Evolutionary conservation across 2,113 vertebrate species (phyloP), one percentile per base, ranked within the genome.

Genomic region (Mormyrus iriodes): DNA sequence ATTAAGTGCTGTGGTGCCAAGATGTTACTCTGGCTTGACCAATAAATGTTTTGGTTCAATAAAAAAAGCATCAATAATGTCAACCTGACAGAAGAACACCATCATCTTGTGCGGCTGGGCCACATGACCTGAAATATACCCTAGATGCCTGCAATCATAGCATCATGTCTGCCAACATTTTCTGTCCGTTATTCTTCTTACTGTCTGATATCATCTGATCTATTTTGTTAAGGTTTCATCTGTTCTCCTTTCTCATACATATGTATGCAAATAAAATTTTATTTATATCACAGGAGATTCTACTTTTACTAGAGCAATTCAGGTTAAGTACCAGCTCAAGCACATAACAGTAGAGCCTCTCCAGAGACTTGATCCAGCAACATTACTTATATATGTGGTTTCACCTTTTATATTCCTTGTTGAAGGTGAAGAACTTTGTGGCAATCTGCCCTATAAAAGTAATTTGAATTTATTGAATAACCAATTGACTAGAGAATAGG

Each of bases 401-500:
- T 35, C 73, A 79, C 73, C 35, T 79, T 79, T 35, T 79, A 42
- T 12, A 6, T 79, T 79, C 73, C 15, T 79, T 79, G 31, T 39
- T 79, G 73, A 39, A 79, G 35, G 31, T 79, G 73, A 79, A 79
- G 73, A 79, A 35, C 73, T 79, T 79, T 79, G 73, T 12, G 1
- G 31, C 35, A 42, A 79, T 79, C 73, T 79, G 73, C 35, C 42
- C 35, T 79, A 39, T 39, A 79, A 79, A 79, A 39, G 35, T 76
- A 76, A 79, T 42, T 79, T 42, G 73, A 79, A 79, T 79, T 42
- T 42, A 79, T 79, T 79, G 73, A 79, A 79, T 42, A 76, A 76
- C 31, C 69, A 39, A 76, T 31, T 76, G 31, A 79, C 35, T 19
- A 39, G 73, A 79, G 73, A 79, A 79, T 6, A 79, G 73, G 35